Conservation (phyloP, 2,797 vertebrate species). For the Botia kubotai region DNA sequence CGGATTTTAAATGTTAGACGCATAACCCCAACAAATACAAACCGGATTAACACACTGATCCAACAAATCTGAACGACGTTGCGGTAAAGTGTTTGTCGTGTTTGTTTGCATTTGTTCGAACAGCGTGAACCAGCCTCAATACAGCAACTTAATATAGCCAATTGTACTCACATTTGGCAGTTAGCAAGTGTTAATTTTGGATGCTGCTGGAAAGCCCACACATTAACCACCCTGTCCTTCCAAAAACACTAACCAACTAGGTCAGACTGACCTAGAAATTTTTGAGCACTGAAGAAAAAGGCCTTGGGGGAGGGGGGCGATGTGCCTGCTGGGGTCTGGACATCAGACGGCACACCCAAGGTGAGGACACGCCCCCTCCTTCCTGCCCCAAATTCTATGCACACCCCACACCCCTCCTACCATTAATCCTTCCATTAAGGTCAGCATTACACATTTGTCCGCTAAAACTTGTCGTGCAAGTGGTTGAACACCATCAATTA, state of each 20-base stretch:
- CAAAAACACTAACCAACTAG: constrained; percentile 74
- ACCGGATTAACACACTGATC: neutral
- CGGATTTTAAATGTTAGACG: neutral
- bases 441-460: constrained; percentile 57
- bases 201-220: constrained; percentile 36
- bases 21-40: neutral
- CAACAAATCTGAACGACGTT: too few relatives aligned
- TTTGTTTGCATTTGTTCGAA: too few relatives aligned
- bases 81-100: too few relatives aligned
- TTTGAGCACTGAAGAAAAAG: constrained; percentile 66
- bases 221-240: constrained; percentile 70
- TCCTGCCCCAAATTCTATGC: constrained; percentile 62
- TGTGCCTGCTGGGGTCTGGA: constrained; percentile 45
- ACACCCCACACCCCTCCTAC: constrained; percentile 55
- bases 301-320: constrained; percentile 31
- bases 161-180: neutral
- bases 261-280: constrained; percentile 74
- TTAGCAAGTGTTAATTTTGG: neutral
- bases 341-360: constrained; percentile 63
- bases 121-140: neutral
- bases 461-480: constrained; percentile 54
- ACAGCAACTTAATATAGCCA: neutral
- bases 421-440: constrained; percentile 65
- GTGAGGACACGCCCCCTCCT: constrained; percentile 60
- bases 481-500: constrained; percentile 69